These are phyloP conservation scores for Drosophila nr. fundita DNA, from an alignment of 2,888 invertebrate species.

Conservation along the genomic window DNA sequence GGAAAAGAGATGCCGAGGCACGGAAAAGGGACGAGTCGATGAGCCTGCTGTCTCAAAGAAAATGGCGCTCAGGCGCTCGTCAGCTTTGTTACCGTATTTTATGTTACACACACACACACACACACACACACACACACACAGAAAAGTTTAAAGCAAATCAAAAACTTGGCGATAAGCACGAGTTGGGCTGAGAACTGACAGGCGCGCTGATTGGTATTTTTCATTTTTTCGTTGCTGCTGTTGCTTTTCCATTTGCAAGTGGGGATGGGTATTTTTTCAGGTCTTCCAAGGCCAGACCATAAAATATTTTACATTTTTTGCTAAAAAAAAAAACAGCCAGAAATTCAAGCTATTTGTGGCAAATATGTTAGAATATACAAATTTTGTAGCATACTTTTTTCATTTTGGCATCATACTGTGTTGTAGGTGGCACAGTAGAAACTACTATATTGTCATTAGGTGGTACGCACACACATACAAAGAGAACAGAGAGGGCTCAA, in stretches of 20 bases:
- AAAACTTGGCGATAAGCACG: constrained; percentile 79
- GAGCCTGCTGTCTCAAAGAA: constrained; percentile 69
- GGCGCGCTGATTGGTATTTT: constrained; percentile 77
- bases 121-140: constrained; percentile 4
- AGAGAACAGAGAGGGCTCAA: constrained; percentile 23
- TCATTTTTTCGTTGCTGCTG: constrained; percentile 27
- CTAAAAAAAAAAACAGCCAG: constrained; percentile 31
- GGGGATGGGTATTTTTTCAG: constrained; percentile 5
- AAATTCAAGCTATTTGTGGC: constrained; percentile 67
- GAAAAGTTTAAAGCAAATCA: constrained; percentile 78
- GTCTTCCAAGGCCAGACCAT: constrained; percentile 62
- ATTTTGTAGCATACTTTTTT: constrained; percentile 61
- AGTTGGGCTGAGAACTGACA: constrained; percentile 74
- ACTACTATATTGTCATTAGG: constrained; percentile 31
- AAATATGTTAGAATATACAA: constrained; percentile 63
- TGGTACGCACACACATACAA: constrained; percentile 9
- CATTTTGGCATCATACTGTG: neutral
- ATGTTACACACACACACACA: constrained; percentile 19
- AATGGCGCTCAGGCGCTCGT: constrained; percentile 42
- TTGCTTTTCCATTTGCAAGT: constrained; percentile 9
- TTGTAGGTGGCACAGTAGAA: constrained; percentile 11
- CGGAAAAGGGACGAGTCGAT: constrained; percentile 37
- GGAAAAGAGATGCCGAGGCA: constrained; percentile 52
- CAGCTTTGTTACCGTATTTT: constrained; percentile 51
- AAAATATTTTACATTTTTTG: constrained; percentile 74